phyloP scores from a whole-genome alignment of 1,140 invertebrate genomes.

The Cepaea nemoralis region DNA sequence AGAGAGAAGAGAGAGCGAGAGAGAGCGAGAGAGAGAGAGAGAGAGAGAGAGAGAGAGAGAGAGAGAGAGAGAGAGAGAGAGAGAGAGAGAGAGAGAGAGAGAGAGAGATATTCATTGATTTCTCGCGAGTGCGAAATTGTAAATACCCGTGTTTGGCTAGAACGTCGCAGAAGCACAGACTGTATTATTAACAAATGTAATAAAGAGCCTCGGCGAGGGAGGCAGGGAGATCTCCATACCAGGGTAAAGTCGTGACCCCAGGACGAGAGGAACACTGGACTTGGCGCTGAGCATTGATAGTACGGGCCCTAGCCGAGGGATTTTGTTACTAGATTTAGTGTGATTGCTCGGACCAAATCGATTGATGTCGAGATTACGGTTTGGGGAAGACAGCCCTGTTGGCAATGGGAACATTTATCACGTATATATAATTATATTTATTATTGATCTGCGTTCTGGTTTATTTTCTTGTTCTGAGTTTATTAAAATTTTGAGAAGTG shows the following conservation, averaged over 20 bases:
- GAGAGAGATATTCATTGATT: too few species aligned
- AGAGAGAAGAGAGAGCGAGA: too few species aligned
- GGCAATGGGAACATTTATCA: too few species aligned
- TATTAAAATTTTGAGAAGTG: too few species aligned
- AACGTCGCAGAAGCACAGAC: background rate
- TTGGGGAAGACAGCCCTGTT: background rate
- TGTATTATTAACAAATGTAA: background rate
- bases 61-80: too few species aligned
- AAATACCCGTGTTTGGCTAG: background rate
- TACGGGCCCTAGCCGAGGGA: background rate
- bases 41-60: too few species aligned
- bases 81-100: too few species aligned
- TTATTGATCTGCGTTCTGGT: too few species aligned
- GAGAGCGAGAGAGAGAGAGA: too few species aligned
- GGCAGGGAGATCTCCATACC: background rate
- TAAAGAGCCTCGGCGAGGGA: background rate
- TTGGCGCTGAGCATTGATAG: background rate
- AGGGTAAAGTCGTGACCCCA: background rate
- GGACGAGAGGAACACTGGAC: background rate
- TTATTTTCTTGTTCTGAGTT: too few species aligned
- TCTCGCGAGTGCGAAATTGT: background rate
- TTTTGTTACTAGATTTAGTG: background rate
- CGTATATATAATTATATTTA: too few species aligned
- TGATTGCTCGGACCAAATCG: background rate
- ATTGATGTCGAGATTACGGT: background rate